Evolutionary conservation across 2,888 invertebrate genomes (phyloP).

Genomic region (Cabera pusaria): DNA sequence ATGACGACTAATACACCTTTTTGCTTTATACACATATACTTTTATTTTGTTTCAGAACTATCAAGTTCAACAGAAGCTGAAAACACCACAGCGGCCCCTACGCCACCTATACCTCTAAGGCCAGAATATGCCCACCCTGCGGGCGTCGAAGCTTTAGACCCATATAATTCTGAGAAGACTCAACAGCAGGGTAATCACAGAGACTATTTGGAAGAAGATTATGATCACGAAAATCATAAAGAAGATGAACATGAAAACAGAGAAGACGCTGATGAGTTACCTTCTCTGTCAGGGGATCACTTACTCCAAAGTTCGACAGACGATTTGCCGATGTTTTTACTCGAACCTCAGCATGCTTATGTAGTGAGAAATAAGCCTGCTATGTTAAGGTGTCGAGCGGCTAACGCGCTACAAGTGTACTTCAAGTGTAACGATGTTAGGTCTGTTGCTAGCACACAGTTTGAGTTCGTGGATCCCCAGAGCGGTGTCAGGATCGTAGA

Average conservation of each 20-base stretch:
- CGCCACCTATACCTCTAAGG: constrained; percentile 66
- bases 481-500: constrained; percentile 94
- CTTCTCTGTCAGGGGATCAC: constrained; percentile 74
- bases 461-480: constrained; percentile 95
- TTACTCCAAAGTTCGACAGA: constrained; percentile 83
- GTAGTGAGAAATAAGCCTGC: constrained; percentile 96
- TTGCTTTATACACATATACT: no score
- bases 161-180: constrained; percentile 75
- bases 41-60: constrained; percentile 62
- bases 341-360: constrained; percentile 94
- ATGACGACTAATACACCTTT: no score
- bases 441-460: constrained; percentile 86
- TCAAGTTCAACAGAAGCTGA: constrained; percentile 65
- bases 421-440: constrained; percentile 95
- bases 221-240: constrained; percentile 72
- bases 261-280: constrained; percentile 76
- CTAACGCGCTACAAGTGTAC: constrained; percentile 93
- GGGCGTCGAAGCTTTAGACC: constrained; percentile 73
- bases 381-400: constrained; percentile 93
- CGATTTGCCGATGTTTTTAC: constrained; percentile 92
- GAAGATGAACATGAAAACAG: constrained; percentile 74
- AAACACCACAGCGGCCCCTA: constrained; percentile 54
- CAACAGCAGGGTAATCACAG: constrained; percentile 62
- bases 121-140: constrained; percentile 78
- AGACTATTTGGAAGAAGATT: constrained; percentile 77